Evolutionary conservation across 2,888 invertebrate species (phyloP), one percentile per base, ranked within the genome.

Genomic region (Aphodius sticticus): DNA sequence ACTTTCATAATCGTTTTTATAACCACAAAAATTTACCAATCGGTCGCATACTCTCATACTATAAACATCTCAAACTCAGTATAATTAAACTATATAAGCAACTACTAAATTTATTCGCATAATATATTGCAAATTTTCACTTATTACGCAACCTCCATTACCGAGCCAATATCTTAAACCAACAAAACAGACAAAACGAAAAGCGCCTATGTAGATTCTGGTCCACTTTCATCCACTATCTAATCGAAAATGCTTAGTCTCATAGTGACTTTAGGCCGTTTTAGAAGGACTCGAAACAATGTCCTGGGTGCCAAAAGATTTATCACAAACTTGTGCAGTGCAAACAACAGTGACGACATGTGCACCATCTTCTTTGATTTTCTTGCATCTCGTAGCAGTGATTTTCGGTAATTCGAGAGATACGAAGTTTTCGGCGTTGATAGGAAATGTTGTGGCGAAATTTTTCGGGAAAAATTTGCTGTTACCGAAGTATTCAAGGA

Each of bases 271-370:
- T 3, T 53, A 7, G 53, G 6, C 53, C 53, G 12, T 53, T 12
- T 53, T 12, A 53, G 53, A 53, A 53, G 53, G 53, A 53, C 53
- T 0, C 53, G 12, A 53, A 53, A 53, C 4, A 53, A 87, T 87
- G 87, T 85, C 85, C 81, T 94, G 93, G 93, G 85, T 89, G 74
- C 93, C 93, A 6, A 92, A 91, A 0, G 90, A 93, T 85, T 88
- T 94, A 75, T 86, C 90, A 12, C 85, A 89, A 69, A 88, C 92
- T 16, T 94, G 94, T 84, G 86, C 89, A 0, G 90, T 91, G 6
- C 88, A 91, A 79, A 89, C 90, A 1, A 91, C 90, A 2, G 89
- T 92, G 7, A 92, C 93, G 0, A 92, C 92, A 81, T 94, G 94
- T 83, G 91, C 92, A 2, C 90, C 92, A 16, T 89, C 91, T 0